These are phyloP conservation scores for Lota lota DNA, from an alignment of 2,113 vertebrate species.

Conservation along the genomic window DNA sequence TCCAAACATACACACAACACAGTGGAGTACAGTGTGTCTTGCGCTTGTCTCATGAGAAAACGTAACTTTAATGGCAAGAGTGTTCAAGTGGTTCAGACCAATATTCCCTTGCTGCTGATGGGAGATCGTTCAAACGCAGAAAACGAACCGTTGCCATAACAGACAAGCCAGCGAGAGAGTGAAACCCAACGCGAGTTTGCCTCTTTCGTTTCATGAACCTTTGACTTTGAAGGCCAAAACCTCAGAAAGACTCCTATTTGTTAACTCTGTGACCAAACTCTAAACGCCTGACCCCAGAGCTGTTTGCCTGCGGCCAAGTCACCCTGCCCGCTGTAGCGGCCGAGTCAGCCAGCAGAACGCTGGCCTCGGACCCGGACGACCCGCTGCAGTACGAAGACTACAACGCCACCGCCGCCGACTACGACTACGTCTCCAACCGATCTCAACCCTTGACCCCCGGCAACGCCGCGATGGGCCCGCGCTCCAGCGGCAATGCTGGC, in stretches of 20 bases:
- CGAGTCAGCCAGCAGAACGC: constrained; percentile 1
- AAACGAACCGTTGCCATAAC: no score
- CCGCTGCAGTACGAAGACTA: constrained; percentile 12
- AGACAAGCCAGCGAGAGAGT: no score
- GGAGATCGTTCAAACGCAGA: no score
- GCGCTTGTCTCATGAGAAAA: no score
- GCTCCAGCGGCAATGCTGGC: not conserved
- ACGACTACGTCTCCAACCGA: not conserved
- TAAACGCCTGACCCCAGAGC: constrained; percentile 31
- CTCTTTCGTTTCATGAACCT: not conserved
- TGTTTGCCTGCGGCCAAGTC: constrained; percentile 63
- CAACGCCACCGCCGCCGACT: not conserved
- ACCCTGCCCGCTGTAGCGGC: rapidly evolving
- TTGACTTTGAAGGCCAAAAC: no score
- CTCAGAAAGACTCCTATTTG: no score
- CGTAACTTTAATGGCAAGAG: no score
- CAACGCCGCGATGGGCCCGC: not conserved
- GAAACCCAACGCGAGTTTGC: no score
- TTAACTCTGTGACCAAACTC: not conserved
- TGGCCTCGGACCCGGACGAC: not conserved
- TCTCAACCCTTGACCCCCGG: not conserved
- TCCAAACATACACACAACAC: no score
- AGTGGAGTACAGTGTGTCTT: no score
- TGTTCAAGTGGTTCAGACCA: no score
- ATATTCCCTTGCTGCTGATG: no score